Conservation (phyloP, 2,113 vertebrate genomes). For the Neopipo cinnamomea region DNA sequence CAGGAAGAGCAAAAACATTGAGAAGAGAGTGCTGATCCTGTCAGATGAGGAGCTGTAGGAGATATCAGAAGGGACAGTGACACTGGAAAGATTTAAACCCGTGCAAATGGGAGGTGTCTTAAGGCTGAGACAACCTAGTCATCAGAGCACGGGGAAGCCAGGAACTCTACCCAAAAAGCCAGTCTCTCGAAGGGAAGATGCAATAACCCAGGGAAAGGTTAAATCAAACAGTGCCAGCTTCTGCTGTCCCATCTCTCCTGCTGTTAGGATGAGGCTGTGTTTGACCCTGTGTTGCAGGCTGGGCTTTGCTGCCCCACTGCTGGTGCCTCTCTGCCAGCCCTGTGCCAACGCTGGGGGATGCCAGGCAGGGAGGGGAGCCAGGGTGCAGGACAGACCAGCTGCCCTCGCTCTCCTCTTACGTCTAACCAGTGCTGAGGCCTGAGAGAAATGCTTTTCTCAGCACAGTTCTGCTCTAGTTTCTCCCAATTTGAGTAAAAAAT, state of each 20-base stretch:
- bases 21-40: slow-evolving; percentile 90
- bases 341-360: background rate
- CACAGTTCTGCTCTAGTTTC: slow-evolving; percentile 53
- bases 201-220: background rate
- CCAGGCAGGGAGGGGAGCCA: background rate
- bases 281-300: background rate
- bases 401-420: background rate
- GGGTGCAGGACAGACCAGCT: background rate
- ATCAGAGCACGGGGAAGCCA: background rate
- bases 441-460: slow-evolving; percentile 42
- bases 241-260: background rate
- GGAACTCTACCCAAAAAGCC: background rate
- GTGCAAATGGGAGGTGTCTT: background rate
- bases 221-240: background rate
- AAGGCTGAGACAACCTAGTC: background rate
- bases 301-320: background rate
- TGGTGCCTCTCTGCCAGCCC: background rate
- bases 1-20: slow-evolving; percentile 77
- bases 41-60: slow-evolving; percentile 88
- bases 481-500: slow-evolving; percentile 22
- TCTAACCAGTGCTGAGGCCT: background rate
- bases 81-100: background rate
- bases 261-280: background rate
- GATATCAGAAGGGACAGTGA: background rate
- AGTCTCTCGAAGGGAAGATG: background rate